Base-by-base conservation (phyloP, 2,888 invertebrate species). In the Luperina nickerlii region DNA sequence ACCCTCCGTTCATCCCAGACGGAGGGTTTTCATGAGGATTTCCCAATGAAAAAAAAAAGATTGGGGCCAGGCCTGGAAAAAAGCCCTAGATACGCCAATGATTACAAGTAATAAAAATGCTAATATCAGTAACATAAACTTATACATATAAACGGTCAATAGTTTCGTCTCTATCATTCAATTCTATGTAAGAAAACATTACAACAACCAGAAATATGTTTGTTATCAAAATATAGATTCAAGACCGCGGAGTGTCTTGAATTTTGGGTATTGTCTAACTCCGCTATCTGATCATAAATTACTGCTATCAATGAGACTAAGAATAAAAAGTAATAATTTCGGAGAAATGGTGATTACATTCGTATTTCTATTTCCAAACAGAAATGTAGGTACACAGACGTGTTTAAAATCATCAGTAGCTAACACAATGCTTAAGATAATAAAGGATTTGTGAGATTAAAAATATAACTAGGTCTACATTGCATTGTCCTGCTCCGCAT, bases 401-500 rank as follows among this genome's bases (percentile, higher is more conserved):
- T 32, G 5, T 38, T 48, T 32, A 11, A 67, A 42, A 42, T 67
- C 32, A 54, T 67, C 66, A 54, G 42, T 45, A 65, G 32, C 70
- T 79, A 81, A 84, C 81, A 65, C 27, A 73, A 69, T 74, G 3
- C 45, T 73, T 68, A 72, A 27, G 81, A 84, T 72, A 72, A 72
- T 68, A 68, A 69, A 72, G 42, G 68, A 80, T 84, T 84, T 73
- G 32, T 38, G 27, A 69, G 81, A 80, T 82, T 80, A 83, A 42
- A 77, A 45, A 70, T 60, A 70, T 24, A 24, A 67, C 24, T 67
- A 63, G 18, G 20, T 71, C 45, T 60, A 27, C 63, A 38, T 45
- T 60, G 63, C 68, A 45, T 51, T 60, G 68, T 68, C 27, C 15
- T 27, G 54, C 18, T 65, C 18, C n/a, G 20, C 5, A 69, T 62